Base-by-base conservation (phyloP, 1,140 invertebrate genomes). In the Halictus rubicundus region DNA sequence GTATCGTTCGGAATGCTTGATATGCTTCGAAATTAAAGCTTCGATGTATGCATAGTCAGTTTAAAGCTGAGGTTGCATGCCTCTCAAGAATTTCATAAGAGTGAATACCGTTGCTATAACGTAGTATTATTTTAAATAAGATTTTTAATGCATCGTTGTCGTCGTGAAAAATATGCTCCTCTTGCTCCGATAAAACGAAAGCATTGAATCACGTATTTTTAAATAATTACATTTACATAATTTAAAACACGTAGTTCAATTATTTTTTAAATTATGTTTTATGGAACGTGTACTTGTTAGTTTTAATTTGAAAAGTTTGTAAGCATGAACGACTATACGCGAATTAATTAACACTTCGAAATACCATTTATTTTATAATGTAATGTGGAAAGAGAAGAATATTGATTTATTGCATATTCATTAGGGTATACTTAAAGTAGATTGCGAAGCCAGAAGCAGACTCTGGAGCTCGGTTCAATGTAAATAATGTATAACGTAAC, bases 51-150 rank as follows among this genome's bases (percentile, higher is more conserved):
- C 16, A 59, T 16, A 59, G 14, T 25, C 19, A 25, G n/a, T 70
- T 70, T 39, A 14, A 59, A 42, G 9, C n/a, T 59, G 68, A 39
- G 23, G 19, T 39, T 59, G 12, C 54, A 19, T 39, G 68, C n/a
- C n/a, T 70, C 52, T 59, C 54, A 37, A 32, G 49, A 52, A 66
- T 66, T 66, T 66, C 39, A 46, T 66, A 66, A 49, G 10, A n/a
- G 39, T 7, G 25, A 27, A 21, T n/a, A 66, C 49, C 25, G 25
- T 6, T 63, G 5, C 37, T 12, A 27, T 61, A 16, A 6, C 27
- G 25, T 32, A 27, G 21, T 63, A 63, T 63, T 32, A 42, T 23
- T 42, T 12, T n/a, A 42, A 65, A 1, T 7, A 5, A 42, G 21
- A 65, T 65, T 4, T 10, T 49, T 19, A 14, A 66, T 25, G 5